Evolutionary conservation across 2,888 invertebrate genomes (phyloP).

Genomic region (Dynastes grantii): DNA sequence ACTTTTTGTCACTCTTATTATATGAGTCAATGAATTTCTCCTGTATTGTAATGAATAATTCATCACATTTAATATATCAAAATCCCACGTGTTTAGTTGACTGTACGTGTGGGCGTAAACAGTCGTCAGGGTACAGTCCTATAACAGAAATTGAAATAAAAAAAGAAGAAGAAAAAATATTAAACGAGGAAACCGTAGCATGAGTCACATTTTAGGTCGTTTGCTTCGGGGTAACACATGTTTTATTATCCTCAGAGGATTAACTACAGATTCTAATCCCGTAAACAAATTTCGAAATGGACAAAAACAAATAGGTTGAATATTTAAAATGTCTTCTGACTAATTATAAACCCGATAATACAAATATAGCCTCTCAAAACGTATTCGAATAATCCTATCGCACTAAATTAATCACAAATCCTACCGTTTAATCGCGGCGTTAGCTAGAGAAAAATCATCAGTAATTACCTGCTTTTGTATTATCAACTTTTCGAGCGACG

Average conservation of each 20-base stretch:
- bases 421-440: neutral
- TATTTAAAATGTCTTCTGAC: constrained; percentile 65
- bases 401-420: neutral
- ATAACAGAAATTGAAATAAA: constrained; percentile 47
- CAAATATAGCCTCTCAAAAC: constrained; percentile 45
- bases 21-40: constrained; percentile 33
- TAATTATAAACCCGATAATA: constrained; percentile 64
- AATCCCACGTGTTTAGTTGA: constrained; percentile 60
- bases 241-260: constrained; percentile 22
- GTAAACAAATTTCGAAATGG: constrained; percentile 31
- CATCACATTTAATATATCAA: constrained; percentile 57
- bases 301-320: constrained; percentile 46
- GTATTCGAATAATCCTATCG: constrained; percentile 18
- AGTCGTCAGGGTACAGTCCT: constrained; percentile 56
- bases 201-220: constrained; percentile 55
- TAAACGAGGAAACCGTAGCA: constrained; percentile 50
- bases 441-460: neutral
- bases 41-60: constrained; percentile 56
- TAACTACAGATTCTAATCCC: neutral
- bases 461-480: constrained; percentile 31
- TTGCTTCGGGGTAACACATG: constrained; percentile 28
- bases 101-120: constrained; percentile 61
- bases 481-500: neutral
- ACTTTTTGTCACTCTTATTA: constrained; percentile 2
- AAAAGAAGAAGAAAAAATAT: constrained; percentile 52